Conservation (phyloP, 1,140 invertebrate genomes). For the Drosophila orosa region DNA sequence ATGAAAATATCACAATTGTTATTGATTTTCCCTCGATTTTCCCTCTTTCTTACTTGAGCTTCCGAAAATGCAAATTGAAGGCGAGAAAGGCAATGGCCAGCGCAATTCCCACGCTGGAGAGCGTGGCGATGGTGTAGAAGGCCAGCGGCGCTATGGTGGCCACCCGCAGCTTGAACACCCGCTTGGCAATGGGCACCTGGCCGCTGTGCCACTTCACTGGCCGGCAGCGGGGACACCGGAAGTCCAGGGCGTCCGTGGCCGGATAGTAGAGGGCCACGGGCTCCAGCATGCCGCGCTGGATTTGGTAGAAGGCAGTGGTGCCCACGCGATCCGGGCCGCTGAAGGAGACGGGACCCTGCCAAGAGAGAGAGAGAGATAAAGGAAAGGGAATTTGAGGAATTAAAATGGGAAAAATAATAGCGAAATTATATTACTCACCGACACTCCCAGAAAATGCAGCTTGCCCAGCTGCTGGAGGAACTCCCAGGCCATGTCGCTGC, state of each 20-base stretch:
- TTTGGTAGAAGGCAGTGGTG: constrained; percentile 93
- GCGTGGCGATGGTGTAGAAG: constrained; percentile 88
- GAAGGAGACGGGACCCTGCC: constrained; percentile 94
- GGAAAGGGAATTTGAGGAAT: not conserved
- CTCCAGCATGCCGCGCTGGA: constrained; percentile 89
- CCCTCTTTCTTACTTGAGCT: constrained; percentile 89
- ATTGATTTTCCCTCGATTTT: not conserved
- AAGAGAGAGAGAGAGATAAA: not conserved
- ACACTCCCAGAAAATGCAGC: constrained; percentile 92
- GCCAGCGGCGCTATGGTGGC: constrained; percentile 90
- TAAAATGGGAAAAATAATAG: not conserved
- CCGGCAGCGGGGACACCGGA: constrained; percentile 89
- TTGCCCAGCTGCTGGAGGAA: constrained; percentile 89
- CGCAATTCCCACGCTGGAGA: constrained; percentile 91
- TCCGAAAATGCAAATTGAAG: constrained; percentile 94
- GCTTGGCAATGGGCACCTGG: constrained; percentile 90
- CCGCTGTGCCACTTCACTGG: constrained; percentile 90
- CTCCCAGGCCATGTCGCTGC: constrained; percentile 88
- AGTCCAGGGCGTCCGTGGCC: constrained; percentile 87
- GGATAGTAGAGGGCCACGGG: constrained; percentile 91
- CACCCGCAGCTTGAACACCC: constrained; percentile 89
- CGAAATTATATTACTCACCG: constrained; percentile 90
- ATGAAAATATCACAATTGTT: too few relatives aligned
- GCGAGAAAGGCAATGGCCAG: constrained; percentile 91
- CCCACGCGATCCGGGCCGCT: constrained; percentile 93